Base-by-base conservation (phyloP, 2,797 vertebrate species). In the Buceros bicornis region DNA sequence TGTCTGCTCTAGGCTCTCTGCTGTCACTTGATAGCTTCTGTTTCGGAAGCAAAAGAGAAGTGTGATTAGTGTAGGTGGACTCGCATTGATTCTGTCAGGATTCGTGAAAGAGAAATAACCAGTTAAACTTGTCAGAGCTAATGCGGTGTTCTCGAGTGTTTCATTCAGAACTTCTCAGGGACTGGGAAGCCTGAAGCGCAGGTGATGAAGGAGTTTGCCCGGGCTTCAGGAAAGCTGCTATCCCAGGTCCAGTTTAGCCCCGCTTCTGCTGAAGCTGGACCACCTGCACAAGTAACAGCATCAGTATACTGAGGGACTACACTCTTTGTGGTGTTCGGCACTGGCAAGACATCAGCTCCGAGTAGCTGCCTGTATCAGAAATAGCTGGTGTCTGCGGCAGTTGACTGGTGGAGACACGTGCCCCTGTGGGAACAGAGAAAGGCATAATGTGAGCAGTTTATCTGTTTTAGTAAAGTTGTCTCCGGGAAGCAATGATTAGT, bases 401-500 rank as follows among this genome's bases (percentile, higher is more conserved):
- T 6, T 42, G 51, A 12, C 77, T 66, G 64, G 9, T 60, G 51
- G 87, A 62, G 56, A 20, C 2, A 2, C 6, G 24, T 89, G 53
- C 29, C 8, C 24, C 29, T 42, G 40, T 1, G 50, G 51, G 58
- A 71, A 10, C 40, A 81, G 35, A 70, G 58, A 11, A 48, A 92
- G 16, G 16, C 19, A 15, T 24, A 25, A 21, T 35, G 19, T n/a
- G 16, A 73, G 33, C 56, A 64, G 66, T 98, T 99, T 98, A 97
- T 99, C 98, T 97, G 98, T 98, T 97, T 85, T 96, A 70, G 98
- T 97, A n/a, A 97, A 95, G n/a, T 98, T 98, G 97, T 99, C 98
- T 82, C 98, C 98, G 7, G 99, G 98, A 97, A 99, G 99, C 97
- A 96, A 98, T 98, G 73, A 98, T 98, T 86, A 98, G 98, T 93